These are phyloP conservation scores for Daubentonia madagascariensis DNA, from an alignment of 2,113 vertebrate species.

Conservation along the genomic window DNA sequence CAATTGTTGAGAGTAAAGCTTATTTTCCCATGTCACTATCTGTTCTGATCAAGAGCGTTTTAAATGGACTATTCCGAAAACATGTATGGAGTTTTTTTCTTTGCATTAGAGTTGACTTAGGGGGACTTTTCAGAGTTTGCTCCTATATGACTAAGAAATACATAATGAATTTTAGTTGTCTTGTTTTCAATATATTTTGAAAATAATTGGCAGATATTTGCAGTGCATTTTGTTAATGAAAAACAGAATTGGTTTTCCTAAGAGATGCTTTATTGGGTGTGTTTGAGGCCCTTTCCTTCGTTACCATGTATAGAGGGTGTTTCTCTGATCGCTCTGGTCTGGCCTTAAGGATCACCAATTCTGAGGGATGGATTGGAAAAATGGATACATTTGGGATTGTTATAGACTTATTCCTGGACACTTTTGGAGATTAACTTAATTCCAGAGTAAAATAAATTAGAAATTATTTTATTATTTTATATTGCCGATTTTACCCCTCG, in stretches of 20 bases:
- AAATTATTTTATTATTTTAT: background rate
- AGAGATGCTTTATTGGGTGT: background rate
- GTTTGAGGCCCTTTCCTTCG: background rate
- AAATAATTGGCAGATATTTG: constrained; percentile 19
- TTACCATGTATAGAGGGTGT: background rate
- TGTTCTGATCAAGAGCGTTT: background rate
- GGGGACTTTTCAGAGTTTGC: background rate
- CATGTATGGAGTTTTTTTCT: background rate
- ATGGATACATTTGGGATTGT: background rate
- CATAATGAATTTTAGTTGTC: background rate
- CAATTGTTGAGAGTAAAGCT: background rate
- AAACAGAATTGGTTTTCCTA: constrained; percentile 27
- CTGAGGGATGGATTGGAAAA: background rate
- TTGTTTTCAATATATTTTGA: background rate
- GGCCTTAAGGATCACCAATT: background rate
- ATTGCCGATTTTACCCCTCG: accelerated
- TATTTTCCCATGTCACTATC: background rate
- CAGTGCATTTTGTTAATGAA: background rate
- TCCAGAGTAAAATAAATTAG: background rate
- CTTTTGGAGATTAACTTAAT: background rate
- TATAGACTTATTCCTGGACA: background rate
- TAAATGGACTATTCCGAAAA: background rate
- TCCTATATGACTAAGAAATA: accelerated
- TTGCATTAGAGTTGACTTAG: background rate
- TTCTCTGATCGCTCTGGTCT: constrained; percentile 23